These are phyloP conservation scores for Grantiella picta DNA, from an alignment of 2,113 vertebrate genomes.

Conservation along the genomic window DNA sequence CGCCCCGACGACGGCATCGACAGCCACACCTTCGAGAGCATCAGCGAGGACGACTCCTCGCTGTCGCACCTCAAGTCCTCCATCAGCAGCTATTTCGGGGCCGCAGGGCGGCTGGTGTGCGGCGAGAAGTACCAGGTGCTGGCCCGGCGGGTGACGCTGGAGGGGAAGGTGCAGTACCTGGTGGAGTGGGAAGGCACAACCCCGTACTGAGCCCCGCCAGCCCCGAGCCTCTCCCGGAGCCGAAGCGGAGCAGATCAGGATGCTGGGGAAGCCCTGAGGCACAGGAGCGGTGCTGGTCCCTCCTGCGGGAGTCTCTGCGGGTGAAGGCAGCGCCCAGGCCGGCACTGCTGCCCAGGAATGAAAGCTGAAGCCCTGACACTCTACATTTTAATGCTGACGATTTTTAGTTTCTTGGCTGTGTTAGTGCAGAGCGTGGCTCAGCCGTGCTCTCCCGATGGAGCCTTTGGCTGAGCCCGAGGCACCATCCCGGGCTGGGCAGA, in stretches of 20 bases:
- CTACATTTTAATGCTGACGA: accelerated
- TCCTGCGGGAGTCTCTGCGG: accelerated
- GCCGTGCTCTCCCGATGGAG: neutral
- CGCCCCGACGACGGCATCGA: conserved; percentile 72
- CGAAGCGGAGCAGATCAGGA: neutral
- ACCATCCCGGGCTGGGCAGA: accelerated
- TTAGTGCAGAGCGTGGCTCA: neutral
- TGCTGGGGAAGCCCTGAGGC: neutral
- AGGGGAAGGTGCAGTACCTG: conserved; percentile 93
- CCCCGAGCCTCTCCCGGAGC: neutral
- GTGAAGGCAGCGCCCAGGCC: neutral
- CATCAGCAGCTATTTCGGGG: conserved; percentile 92
- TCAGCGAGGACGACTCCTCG: conserved; percentile 83
- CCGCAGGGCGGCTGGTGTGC: conserved; percentile 84
- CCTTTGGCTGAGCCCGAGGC: neutral
- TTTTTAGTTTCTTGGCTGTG: neutral
- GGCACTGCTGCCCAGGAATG: neutral
- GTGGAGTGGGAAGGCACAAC: conserved; percentile 95
- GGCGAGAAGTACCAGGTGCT: conserved; percentile 93
- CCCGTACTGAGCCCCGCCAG: conserved; percentile 77
- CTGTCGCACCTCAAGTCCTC: conserved; percentile 92
- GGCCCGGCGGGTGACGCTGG: conserved; percentile 86
- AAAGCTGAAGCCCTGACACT: neutral
- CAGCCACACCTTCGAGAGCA: conserved; percentile 84
- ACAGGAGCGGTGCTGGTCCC: neutral